phyloP scores from a whole-genome alignment of 2,888 invertebrate species.

The Sialis lutaria region DNA sequence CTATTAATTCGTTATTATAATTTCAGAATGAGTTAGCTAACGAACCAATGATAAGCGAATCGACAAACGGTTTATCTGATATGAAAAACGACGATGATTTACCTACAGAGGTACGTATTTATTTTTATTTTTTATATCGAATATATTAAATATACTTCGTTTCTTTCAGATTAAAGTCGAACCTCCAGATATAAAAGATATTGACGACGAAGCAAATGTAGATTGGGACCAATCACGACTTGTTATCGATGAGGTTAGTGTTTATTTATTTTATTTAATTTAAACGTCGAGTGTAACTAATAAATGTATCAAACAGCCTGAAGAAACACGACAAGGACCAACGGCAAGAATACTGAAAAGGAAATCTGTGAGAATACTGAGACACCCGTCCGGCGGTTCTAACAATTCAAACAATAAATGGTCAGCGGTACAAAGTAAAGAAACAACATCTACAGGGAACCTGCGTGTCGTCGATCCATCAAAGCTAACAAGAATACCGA shows the following conservation, averaged over 20 bases:
- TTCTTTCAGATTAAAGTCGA: conserved; percentile 18
- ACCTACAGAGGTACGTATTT: conserved; percentile 3
- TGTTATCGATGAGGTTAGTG: conserved; percentile 11
- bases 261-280: not conserved
- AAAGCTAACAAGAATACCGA: conserved; percentile 19
- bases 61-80: conserved; percentile 9
- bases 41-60: conserved; percentile 10
- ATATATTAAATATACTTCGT: not conserved
- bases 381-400: conserved; percentile 3
- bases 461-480: not conserved
- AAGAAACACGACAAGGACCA: conserved; percentile 2
- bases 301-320: not conserved
- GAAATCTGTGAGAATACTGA: conserved; percentile 3
- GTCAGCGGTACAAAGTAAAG: not conserved
- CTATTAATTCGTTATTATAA: not conserved
- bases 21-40: conserved; percentile 13
- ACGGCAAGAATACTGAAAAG: conserved; percentile 4
- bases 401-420: not conserved
- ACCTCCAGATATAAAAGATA: conserved; percentile 18
- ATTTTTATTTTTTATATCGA: not conserved
- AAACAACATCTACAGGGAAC: not conserved
- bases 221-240: conserved; percentile 12
- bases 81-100: conserved; percentile 3
- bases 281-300: not conserved
- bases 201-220: conserved; percentile 13